Evolutionary conservation across 2,888 invertebrate species (phyloP), one percentile per base, ranked within the genome.

Genomic region (Lasioglossum oenotherae): DNA sequence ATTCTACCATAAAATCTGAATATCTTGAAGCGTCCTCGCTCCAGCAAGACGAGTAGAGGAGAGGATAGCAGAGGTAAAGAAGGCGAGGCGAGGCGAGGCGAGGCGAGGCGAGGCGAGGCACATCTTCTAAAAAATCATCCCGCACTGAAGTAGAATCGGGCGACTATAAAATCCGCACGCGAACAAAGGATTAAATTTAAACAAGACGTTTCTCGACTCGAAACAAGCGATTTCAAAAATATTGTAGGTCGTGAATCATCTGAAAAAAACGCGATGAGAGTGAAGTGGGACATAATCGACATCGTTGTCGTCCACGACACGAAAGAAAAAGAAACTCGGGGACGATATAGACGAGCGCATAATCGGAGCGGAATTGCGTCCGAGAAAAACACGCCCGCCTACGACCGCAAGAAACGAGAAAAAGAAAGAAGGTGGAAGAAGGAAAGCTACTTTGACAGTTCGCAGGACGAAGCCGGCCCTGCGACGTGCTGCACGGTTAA

Each of bases 1-100:
- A 82, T 75, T 84, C 81, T 41, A 53, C 60, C 74, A 46, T 78
- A 16, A 72, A 72, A 77, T 71, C 73, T 53, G 73, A 77, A 77
- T 69, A 67, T 67, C 31, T 67, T 35, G 35, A 67, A 67, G 35
- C 19, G 67, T 19, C 67, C 67, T 23, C 67, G 67, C 67, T 35
- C 31, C 67, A 31, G 35, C 67, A 19, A 67, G 35, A 31, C 67
- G 57, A 57, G n/a, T 12, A 57, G 57, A 57, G 10, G 57, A 57
- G 10, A 57, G n/a, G n/a, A n/a, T 12, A 57, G 57, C 57, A n/a
- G n/a, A 57, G n/a, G 57, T n/a, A 57, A n/a, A 64, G 31, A n/a
- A 64, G 31, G 1, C 27, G 64, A 64, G 64, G 27, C 31, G 64
- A 16, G 64, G 64, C 60, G 60, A 60, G 60, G 27, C 60, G n/a